These are phyloP conservation scores for Orthosia gothica DNA, from an alignment of 2,888 invertebrate species.

Conservation along the genomic window DNA sequence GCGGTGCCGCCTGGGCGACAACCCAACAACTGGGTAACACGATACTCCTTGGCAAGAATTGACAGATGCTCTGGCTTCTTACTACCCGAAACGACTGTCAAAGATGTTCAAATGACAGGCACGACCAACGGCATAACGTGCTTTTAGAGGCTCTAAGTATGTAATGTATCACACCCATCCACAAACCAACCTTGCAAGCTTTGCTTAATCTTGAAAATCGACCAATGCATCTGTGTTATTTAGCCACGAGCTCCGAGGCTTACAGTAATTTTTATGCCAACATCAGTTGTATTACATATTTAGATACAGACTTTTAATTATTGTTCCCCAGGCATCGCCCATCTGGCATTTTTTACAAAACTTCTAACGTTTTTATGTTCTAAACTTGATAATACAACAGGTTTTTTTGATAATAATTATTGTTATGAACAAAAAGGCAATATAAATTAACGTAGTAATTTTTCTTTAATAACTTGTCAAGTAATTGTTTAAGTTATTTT, in stretches of 20 bases:
- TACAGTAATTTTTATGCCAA: conserved; percentile 11
- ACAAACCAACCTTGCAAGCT: too few relatives aligned
- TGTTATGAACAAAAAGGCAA: conserved; percentile 38
- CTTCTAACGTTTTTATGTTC: conserved; percentile 38
- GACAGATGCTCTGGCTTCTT: too few relatives aligned
- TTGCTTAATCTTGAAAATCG: too few relatives aligned
- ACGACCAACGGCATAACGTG: too few relatives aligned
- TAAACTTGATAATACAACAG: conserved; percentile 27
- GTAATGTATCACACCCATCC: too few relatives aligned
- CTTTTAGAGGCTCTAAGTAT: too few relatives aligned
- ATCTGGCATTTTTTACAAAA: conserved; percentile 43
- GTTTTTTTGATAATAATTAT: conserved; percentile 28
- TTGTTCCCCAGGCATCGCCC: conserved; percentile 27
- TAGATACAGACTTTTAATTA: conserved; percentile 33
- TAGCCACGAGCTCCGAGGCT: not conserved
- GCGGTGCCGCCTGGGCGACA: too few relatives aligned
- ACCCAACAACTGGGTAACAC: too few relatives aligned
- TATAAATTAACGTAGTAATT: not conserved
- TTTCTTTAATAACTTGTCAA: conserved; percentile 1
- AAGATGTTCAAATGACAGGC: too few relatives aligned
- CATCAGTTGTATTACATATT: not conserved
- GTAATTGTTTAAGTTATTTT: conserved; percentile 28
- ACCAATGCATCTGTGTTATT: too few relatives aligned
- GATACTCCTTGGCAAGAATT: too few relatives aligned
- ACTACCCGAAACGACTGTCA: too few relatives aligned